Base-by-base conservation (phyloP, 2,797 vertebrate genomes). In the Acanthopagrus latus region DNA sequence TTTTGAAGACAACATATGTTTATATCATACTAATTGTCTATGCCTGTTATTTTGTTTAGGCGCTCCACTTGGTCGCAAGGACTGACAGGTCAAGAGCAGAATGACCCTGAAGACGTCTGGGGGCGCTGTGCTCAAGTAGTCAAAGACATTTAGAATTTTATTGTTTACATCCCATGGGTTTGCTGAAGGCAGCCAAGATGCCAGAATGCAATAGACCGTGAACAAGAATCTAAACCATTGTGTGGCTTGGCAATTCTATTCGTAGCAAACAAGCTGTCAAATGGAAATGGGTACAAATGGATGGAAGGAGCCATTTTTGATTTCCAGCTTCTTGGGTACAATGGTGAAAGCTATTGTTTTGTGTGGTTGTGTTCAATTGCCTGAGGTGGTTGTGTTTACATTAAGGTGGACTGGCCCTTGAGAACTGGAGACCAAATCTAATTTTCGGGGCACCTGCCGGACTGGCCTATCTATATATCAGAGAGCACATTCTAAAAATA, bases 141-240 rank as follows among this genome's bases (percentile, higher is more conserved):
- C 16, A n/a, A 52, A 78, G 14, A 59, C 44, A 2, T 46, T 52
- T 73, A 7, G 18, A 50, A 50, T 51, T 14, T 16, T 27, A 60
- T 62, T 73, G n/a, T 76, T 64, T 62, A 56, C 25, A 57, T 76
- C 59, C 12, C 12, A 27, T 48, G 47, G 43, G 38, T 60, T 58
- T 47, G 51, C 47, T 20, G 29, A 51, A 29, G 7, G 21, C 51
- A 63, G 62, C 46, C 21, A 62, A 59, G 44, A 50, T 13, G 41
- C 23, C 43, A 10, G 57, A 60, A 65, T 17, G 25, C 33, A 75
- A 55, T 12, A 2, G 17, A 52, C 27, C 12, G 4, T 29, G 3
- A 44, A 44, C 5, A 5, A 12, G 14, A 0, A 56, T 9, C 25
- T 56, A 41, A 62, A 64, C 29, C n/a, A 29, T 43, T 23, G 12